Evolutionary conservation across 2,113 vertebrate species (phyloP).

Genomic region (Etia nguti): DNA sequence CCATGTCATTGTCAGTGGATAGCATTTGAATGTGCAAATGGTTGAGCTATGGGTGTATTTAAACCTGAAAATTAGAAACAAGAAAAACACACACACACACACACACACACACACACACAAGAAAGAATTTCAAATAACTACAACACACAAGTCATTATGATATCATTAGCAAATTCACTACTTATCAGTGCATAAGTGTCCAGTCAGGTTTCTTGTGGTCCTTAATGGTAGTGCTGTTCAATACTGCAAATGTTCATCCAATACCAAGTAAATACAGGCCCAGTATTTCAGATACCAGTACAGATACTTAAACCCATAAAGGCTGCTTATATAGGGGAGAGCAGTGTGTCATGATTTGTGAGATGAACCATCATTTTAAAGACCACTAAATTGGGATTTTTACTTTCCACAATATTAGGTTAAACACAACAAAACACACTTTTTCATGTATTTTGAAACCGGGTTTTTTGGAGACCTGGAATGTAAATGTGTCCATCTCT

Average conservation of each 20-base stretch:
- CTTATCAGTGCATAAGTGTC: neutral
- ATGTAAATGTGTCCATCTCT: neutral
- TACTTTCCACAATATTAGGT: neutral
- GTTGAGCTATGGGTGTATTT: neutral
- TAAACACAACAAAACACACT: neutral
- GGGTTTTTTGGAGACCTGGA: neutral
- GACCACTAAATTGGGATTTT: neutral
- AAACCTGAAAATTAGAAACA: neutral
- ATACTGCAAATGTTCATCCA: neutral
- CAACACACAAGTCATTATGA: neutral
- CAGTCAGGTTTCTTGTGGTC: neutral
- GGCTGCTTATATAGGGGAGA: neutral
- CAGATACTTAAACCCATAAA: neutral
- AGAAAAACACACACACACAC: neutral
- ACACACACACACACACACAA: neutral
- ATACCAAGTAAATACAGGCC: neutral
- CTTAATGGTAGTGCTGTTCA: neutral
- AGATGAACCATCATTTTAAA: neutral
- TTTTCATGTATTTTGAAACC: neutral
- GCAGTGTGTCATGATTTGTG: neutral
- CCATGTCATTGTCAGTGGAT: neutral
- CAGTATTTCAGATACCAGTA: neutral
- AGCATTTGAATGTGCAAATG: slow-evolving; percentile 7
- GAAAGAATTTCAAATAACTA: neutral
- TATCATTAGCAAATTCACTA: neutral